Evolutionary conservation across 1,140 invertebrate species (phyloP).

Genomic region (Drosophila mayri): DNA sequence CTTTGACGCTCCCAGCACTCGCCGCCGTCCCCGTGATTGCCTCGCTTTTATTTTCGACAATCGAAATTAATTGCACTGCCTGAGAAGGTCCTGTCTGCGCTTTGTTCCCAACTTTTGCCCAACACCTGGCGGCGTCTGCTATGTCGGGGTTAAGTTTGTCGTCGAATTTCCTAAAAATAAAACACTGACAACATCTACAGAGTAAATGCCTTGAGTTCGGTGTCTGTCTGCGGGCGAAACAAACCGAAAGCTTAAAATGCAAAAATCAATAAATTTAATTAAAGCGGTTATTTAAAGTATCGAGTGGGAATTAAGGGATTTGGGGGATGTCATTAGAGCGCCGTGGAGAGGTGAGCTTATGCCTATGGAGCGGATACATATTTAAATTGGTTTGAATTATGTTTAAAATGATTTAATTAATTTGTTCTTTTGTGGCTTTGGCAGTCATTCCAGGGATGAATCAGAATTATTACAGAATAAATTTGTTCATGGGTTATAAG

Average conservation of each 20-base stretch:
- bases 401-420: slow-evolving; percentile 37
- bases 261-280: slow-evolving; percentile 64
- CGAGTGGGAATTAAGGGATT: slow-evolving; percentile 26
- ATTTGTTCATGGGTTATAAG: not conserved
- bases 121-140: slow-evolving; percentile 44
- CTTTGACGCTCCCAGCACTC: slow-evolving; percentile 5
- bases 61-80: slow-evolving; percentile 65
- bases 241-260: slow-evolving; percentile 43
- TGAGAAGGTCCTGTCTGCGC: slow-evolving; percentile 43
- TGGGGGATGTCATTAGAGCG: slow-evolving; percentile 22
- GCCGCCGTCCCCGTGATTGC: slow-evolving; percentile 39
- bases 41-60: slow-evolving; percentile 64
- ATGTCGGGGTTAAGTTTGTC: slow-evolving; percentile 28
- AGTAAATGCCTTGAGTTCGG: slow-evolving; percentile 8
- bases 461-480: not conserved
- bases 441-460: not conserved
- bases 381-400: slow-evolving; percentile 33
- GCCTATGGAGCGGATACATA: slow-evolving; percentile 16
- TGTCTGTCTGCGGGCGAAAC: slow-evolving; percentile 17
- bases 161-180: slow-evolving; percentile 14
- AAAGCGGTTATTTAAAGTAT: slow-evolving; percentile 49
- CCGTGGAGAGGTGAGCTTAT: not conserved
- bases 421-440: slow-evolving; percentile 13
- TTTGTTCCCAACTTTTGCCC: slow-evolving; percentile 36
- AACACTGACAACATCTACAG: not conserved